Evolutionary conservation across 2,888 invertebrate species (phyloP), one percentile per base, ranked within the genome.

Genomic region (Metellina segmentata): DNA sequence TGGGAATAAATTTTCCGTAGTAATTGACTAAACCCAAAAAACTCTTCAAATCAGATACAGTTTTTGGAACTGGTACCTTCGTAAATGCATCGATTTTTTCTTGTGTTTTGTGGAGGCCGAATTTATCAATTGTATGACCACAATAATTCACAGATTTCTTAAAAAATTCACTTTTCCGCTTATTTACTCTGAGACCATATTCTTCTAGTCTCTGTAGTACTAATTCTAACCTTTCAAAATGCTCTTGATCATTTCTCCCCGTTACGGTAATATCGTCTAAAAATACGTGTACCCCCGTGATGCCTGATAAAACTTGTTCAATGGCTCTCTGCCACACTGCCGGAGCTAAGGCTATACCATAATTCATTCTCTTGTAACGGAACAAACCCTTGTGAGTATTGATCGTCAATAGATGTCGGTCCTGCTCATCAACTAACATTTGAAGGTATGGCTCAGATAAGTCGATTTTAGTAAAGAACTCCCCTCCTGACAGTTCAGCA

Each of bases 261-360:
- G 34, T 34, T 34, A 34, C 34, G 34, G 34, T 34, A 34, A 34
- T 34, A 34, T 34, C 34, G 34, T 34, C 34, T 34, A 34, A 34
- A 34, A 34, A 34, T 34, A 34, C 34, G 34, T 34, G 34, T 34
- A 34, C 34, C 34, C 34, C 34, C 34, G 34, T 4, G 34, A 34
- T 34, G 34, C 34, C 34, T 34, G 34, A 34, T 34, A 34, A 34
- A 34, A 34, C 34, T 34, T 34, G 34, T 34, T 34, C 34, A 34
- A 34, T 34, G 34, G 34, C 34, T 34, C 34, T 34, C 34, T 34
- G 34, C 34, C 34, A 34, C 34, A 34, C 34, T 8, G 94, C 94
- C 11, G 94, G 94, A 19, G 94, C 94, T n/a, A 94, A 94, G 53
- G 94, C 94, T 78, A 95, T 94, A 0, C 95, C 95, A 93, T 94